Percentiles rank a stretch among this genome's conserved stretches.
These are phyloP conservation scores for Heliconius eleuchia DNA, from an alignment of 1,140 invertebrate genomes.

Conservation along the genomic window DNA sequence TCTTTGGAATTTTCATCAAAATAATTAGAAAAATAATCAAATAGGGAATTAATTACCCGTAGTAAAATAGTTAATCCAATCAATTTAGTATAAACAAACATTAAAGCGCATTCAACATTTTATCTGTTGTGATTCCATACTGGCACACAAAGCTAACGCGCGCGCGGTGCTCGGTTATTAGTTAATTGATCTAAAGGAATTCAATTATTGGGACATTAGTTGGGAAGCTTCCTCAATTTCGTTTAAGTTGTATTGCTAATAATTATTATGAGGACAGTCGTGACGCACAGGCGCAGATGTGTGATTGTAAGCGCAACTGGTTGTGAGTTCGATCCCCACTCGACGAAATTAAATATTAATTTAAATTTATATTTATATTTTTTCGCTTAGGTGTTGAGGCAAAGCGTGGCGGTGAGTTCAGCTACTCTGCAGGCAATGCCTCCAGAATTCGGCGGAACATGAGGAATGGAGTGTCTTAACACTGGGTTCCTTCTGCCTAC, in stretches of 20 bases:
- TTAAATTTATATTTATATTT: too few species aligned
- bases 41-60: background rate
- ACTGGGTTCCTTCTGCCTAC: too few species aligned
- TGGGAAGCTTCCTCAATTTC: background rate
- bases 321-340: background rate
- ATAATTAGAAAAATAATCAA: too few species aligned
- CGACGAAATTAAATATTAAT: background rate
- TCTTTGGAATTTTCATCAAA: too few species aligned
- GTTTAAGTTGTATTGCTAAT: background rate
- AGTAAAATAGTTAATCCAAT: background rate
- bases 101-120: background rate
- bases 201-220: slow-evolving; percentile 4
- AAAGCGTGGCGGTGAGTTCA: too few species aligned
- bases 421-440: too few species aligned
- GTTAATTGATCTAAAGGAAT: background rate
- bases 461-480: too few species aligned
- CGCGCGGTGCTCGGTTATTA: background rate
- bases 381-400: too few species aligned
- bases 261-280: background rate
- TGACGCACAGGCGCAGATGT: too few species aligned
- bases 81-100: background rate
- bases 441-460: too few species aligned
- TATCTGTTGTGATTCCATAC: background rate
- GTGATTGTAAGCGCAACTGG: background rate
- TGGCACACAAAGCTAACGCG: background rate